Evolutionary conservation across 2,888 invertebrate genomes (phyloP).

Genomic region (Coremacera marginata): DNA sequence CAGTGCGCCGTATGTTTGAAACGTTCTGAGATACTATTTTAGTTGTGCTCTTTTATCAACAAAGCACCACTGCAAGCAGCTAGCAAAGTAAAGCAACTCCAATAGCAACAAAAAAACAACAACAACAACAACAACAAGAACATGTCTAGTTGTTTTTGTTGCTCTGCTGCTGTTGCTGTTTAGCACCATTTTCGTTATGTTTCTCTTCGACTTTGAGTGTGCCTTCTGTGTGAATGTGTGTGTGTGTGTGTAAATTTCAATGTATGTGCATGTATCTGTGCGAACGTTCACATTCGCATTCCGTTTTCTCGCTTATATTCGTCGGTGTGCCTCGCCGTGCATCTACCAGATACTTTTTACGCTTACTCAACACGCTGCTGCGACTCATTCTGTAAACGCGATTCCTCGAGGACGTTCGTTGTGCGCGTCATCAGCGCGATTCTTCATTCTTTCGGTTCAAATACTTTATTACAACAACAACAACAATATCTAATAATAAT

Average conservation of each 20-base stretch:
- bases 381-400: constrained; percentile 70
- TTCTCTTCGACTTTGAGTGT: constrained; percentile 14
- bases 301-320: constrained; percentile 38
- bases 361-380: constrained; percentile 69
- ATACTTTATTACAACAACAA: constrained; percentile 34
- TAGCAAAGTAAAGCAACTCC: not conserved
- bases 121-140: not conserved
- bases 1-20: not conserved
- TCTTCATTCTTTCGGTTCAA: constrained; percentile 29
- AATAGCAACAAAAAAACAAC: not conserved
- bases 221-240: constrained; percentile 11
- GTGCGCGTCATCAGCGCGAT: constrained; percentile 55
- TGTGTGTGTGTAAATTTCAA: constrained; percentile 24
- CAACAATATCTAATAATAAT: constrained; percentile 40
- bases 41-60: constrained; percentile 27
- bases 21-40: constrained; percentile 18
- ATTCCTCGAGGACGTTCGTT: constrained; percentile 70
- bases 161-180: not conserved
- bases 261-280: constrained; percentile 26
- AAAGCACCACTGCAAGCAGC: constrained; percentile 2
- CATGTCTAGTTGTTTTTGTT: constrained; percentile 1
- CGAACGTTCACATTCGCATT: constrained; percentile 41
- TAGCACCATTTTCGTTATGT: constrained; percentile 22
- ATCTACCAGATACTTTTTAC: constrained; percentile 61
- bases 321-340: constrained; percentile 38